Base-by-base conservation (phyloP, 2,797 vertebrate species). In the Notolepis coatsorum region DNA sequence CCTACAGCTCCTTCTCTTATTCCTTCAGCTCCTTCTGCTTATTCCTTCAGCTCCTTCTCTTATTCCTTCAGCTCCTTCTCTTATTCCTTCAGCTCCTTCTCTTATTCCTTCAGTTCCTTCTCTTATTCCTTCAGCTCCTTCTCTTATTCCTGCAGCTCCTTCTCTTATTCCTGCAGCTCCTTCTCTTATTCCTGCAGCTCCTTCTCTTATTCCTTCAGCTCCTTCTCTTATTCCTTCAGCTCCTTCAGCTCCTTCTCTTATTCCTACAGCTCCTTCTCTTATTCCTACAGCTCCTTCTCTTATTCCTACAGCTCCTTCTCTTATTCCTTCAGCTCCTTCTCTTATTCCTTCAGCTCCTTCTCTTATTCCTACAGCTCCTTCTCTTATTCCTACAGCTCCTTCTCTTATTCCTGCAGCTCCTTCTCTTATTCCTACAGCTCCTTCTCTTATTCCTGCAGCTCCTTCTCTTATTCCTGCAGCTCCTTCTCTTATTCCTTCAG, bases 391-490 rank as follows among this genome's bases (percentile, higher is more conserved):
- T 1, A 33, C 46, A 61, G 47, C 54, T 3, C 41, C 23, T 62
- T 17, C 24, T 43, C 48, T n/a, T n/a, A n/a, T n/a, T n/a, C n/a
- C n/a, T n/a, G n/a, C n/a, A n/a, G n/a, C n/a, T n/a, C n/a, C n/a
- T n/a, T 15, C 37, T 59, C 47, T 60, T 15, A 5, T 55, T 52
- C 57, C 42, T 1, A 33, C 46, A 61, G 47, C 54, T 3, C 41
- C 23, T 62, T 17, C 24, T 43, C 48, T n/a, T n/a, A n/a, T n/a
- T n/a, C n/a, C n/a, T n/a, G n/a, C n/a, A n/a, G n/a, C n/a, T n/a
- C n/a, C n/a, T n/a, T 15, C 37, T 59, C 47, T 60, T 15, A 5
- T 55, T 52, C 57, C 42, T 1, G 30, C 46, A 61, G 47, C 54
- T 3, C 41, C 23, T 62, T 17, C 24, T 43, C 48, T n/a, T n/a